Evolutionary conservation across 2,888 invertebrate species (phyloP).

Genomic region (Leptothorax acervorum): DNA sequence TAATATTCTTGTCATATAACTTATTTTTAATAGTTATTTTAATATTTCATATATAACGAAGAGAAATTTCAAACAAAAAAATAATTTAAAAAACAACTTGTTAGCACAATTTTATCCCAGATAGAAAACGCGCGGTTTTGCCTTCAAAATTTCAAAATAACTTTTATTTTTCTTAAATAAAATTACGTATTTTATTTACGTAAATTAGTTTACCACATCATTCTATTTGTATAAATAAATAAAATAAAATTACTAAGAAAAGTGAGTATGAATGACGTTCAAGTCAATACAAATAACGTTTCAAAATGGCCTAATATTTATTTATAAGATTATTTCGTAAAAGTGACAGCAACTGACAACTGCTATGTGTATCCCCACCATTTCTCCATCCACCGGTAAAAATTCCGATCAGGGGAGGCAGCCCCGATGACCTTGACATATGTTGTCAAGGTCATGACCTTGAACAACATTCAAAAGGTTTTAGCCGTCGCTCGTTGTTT

Average conservation of each 20-base stretch:
- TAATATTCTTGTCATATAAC: neutral
- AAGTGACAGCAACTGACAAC: neutral
- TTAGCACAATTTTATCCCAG: neutral
- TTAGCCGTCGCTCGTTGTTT: no score
- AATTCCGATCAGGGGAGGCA: no score
- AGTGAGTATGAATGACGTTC: neutral
- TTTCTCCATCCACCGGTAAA: no score
- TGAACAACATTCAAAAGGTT: no score
- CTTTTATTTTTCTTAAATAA: neutral
- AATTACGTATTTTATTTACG: neutral
- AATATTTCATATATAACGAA: neutral
- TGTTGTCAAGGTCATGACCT: no score
- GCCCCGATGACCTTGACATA: no score
- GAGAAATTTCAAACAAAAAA: neutral
- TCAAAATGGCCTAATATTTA: neutral
- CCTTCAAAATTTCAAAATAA: neutral
- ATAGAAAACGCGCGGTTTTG: no score
- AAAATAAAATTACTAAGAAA: neutral
- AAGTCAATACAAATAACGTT: no score
- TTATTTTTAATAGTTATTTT: neutral
- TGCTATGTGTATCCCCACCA: no score
- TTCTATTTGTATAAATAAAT: neutral
- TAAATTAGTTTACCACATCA: neutral
- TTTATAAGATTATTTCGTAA: neutral
- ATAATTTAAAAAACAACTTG: neutral